Evolutionary conservation across 2,888 invertebrate genomes (phyloP), one percentile per base, ranked within the genome.

Genomic region (Lithophane ornitopus): DNA sequence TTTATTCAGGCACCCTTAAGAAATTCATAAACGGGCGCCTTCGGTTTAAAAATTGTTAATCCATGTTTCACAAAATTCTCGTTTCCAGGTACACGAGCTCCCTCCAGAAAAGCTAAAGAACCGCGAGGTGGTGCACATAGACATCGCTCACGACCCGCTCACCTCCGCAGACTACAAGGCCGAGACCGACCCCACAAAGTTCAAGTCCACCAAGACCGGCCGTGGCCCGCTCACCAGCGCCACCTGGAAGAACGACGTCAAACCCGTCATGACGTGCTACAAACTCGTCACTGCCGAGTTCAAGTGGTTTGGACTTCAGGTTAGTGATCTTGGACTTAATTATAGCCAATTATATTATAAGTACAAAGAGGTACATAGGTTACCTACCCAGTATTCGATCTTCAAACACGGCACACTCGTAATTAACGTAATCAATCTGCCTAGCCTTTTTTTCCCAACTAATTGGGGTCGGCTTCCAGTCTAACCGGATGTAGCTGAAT

Each of bases 181-280:
- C 62, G 98, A 96, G 91, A 94, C 94, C 22, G 97, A 97, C 87
- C 97, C 97, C 49, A 97, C 97, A 65, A 98, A 98, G 93, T 99
- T 98, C 95, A 98, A 98, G 94, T 99, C 99, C 69, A 95, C 96
- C 90, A 99, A 99, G 97, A 99, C 99, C 26, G 99, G 98, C 26
- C 97, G 99, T 90, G 99, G 99, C 14, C 99, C 99, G 58, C 97
- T 99, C 75, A 94, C 97, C 81, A 98, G 98, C 1, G 97, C 97
- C 87, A 97, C 98, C 85, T 99, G 99, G 99, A 98, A 98, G 95
- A 97, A 97, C 76, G 97, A 97, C 59, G 97, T 97, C 65, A 96
- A 98, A 72, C 99, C 99, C 28, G 98, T 99, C 81, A 99, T 99
- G 99, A 99, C 99, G 70, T 99, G 99, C 94, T 99, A 99, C 96